These are phyloP conservation scores for Calvadosia cruxmelitensis DNA, from an alignment of 30 jellyfish, hydroid and myxozoan genomes.

Conservation along the genomic window DNA sequence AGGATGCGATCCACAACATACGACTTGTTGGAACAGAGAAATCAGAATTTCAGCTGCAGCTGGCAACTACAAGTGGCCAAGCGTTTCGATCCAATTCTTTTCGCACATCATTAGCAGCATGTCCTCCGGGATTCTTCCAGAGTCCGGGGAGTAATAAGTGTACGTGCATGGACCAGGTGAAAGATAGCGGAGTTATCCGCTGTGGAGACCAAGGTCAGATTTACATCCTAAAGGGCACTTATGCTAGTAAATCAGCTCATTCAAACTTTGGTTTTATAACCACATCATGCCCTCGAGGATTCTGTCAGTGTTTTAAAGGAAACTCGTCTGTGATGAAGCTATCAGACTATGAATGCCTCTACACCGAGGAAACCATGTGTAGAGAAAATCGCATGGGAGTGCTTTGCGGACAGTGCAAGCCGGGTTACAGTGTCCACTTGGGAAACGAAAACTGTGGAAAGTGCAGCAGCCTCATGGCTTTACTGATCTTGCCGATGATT, in stretches of 20 bases:
- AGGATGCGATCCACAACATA: slow-evolving; percentile 30
- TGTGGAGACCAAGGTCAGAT: slow-evolving; percentile 43
- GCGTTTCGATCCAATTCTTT: slow-evolving; percentile 10
- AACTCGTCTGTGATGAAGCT: neutral
- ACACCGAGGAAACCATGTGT: slow-evolving; percentile 30
- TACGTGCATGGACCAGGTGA: slow-evolving; percentile 24
- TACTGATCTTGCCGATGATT: slow-evolving; percentile 41
- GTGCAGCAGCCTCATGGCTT: slow-evolving; percentile 26
- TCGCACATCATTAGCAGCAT: slow-evolving; percentile 9
- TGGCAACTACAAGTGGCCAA: slow-evolving; percentile 64
- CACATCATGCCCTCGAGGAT: slow-evolving; percentile 54
- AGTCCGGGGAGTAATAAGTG: slow-evolving; percentile 16
- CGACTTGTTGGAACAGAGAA: slow-evolving; percentile 26
- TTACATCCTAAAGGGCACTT: slow-evolving; percentile 28
- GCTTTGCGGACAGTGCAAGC: slow-evolving; percentile 57
- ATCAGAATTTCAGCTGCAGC: slow-evolving; percentile 15
- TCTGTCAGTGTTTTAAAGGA: slow-evolving; percentile 34
- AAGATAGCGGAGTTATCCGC: slow-evolving; percentile 29
- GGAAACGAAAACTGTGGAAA: slow-evolving; percentile 59
- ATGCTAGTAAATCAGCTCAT: slow-evolving; percentile 18
- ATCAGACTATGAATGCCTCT: slow-evolving; percentile 29
- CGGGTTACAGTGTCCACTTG: slow-evolving; percentile 49
- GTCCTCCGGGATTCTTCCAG: slow-evolving; percentile 66
- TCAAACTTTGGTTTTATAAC: slow-evolving; percentile 1
- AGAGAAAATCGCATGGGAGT: slow-evolving; percentile 40